Evolutionary conservation across 2,888 invertebrate species (phyloP).

Genomic region (Dryomyza anilis): DNA sequence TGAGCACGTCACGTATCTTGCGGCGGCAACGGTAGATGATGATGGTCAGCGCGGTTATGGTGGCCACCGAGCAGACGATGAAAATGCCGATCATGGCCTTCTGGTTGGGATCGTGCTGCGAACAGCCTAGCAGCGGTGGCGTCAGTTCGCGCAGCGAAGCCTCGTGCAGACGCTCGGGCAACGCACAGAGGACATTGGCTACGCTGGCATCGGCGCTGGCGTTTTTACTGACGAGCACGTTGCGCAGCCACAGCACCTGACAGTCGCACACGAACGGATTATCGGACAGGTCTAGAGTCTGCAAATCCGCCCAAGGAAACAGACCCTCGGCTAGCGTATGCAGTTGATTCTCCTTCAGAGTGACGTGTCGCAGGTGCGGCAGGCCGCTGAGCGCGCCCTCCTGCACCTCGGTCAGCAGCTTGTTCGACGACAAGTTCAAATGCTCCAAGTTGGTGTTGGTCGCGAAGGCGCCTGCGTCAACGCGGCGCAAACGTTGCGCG

Average conservation of each 20-base stretch:
- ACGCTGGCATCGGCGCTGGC: constrained; percentile 52
- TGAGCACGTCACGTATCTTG: constrained; percentile 78
- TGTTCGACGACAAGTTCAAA: constrained; percentile 77
- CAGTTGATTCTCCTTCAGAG: constrained; percentile 79
- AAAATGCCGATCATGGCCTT: constrained; percentile 80
- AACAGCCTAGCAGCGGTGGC: constrained; percentile 81
- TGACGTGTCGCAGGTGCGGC: constrained; percentile 77
- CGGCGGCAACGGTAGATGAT: constrained; percentile 80
- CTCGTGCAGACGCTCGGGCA: constrained; percentile 75
- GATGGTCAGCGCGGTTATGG: constrained; percentile 73
- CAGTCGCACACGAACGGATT: constrained; percentile 85
- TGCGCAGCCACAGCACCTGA: constrained; percentile 78
- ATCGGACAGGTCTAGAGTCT: constrained; percentile 77
- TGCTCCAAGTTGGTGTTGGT: constrained; percentile 83
- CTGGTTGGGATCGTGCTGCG: constrained; percentile 77
- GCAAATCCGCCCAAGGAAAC: constrained; percentile 78
- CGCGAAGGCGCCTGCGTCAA: constrained; percentile 79
- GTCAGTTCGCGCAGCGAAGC: constrained; percentile 71
- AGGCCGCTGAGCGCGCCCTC: constrained; percentile 78
- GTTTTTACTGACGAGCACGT: constrained; percentile 64
- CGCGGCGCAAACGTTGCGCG: constrained; percentile 72
- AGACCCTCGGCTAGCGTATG: constrained; percentile 77
- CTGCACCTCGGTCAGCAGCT: constrained; percentile 73
- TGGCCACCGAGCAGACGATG: constrained; percentile 74
- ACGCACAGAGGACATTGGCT: constrained; percentile 69